These are phyloP conservation scores for Ginglymostoma cirratum DNA, from an alignment of 2,113 vertebrate genomes.

Conservation along the genomic window DNA sequence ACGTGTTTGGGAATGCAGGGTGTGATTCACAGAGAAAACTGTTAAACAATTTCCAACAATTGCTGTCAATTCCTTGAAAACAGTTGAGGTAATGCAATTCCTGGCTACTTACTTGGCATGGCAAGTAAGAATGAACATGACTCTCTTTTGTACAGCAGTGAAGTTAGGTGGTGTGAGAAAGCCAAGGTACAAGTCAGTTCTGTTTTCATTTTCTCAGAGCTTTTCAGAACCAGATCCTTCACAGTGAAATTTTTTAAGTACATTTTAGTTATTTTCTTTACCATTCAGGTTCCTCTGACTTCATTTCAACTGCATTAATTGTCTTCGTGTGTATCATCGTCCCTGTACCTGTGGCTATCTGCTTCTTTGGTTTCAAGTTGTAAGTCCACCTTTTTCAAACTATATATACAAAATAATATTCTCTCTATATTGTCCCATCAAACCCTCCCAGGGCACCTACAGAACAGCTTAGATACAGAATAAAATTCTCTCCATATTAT, in stretches of 20 bases:
- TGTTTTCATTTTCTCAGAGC: background rate
- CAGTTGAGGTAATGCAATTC: background rate
- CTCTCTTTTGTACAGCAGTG: background rate
- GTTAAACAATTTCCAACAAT: background rate
- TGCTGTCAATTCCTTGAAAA: background rate
- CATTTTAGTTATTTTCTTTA: background rate
- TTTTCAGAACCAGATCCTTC: background rate
- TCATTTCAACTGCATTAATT: background rate
- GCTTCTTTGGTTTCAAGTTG: background rate
- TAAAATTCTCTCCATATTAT: background rate
- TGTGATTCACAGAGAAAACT: background rate
- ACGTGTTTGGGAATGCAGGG: background rate
- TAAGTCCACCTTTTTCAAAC: conserved; percentile 1
- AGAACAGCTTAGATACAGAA: background rate
- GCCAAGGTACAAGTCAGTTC: background rate
- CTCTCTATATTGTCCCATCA: background rate
- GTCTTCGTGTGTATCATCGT: background rate
- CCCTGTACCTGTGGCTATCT: background rate
- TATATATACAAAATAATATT: background rate
- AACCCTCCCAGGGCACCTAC: background rate
- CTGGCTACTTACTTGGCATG: background rate
- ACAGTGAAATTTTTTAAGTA: background rate
- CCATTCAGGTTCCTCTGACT: background rate
- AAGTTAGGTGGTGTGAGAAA: background rate
- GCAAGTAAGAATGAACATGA: background rate